phyloP scores from a whole-genome alignment of 2,888 invertebrate genomes.

The Artemia sinica region DNA sequence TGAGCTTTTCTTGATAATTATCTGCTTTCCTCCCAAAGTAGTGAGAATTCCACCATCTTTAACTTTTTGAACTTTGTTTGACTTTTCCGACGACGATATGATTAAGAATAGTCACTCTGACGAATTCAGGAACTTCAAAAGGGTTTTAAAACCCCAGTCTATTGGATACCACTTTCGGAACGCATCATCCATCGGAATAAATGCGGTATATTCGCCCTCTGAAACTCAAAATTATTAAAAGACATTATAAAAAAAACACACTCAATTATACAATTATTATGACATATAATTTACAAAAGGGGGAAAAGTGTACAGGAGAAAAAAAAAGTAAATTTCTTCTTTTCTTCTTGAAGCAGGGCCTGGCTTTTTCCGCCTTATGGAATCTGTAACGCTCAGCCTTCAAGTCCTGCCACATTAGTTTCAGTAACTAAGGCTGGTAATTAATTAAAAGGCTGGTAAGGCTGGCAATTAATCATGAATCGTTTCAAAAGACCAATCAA shows the following conservation, averaged over 20 bases:
- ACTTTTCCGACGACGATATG: slow-evolving; percentile 43
- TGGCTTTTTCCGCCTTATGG: not conserved
- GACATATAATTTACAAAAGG: no score
- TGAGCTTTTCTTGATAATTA: slow-evolving; percentile 41
- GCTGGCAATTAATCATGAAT: no score
- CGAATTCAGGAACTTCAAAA: slow-evolving; percentile 46
- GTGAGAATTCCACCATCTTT: slow-evolving; percentile 39
- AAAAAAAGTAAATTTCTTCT: no score
- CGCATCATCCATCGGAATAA: slow-evolving; percentile 46
- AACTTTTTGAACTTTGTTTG: slow-evolving; percentile 39
- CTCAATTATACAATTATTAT: no score
- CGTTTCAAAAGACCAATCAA: not conserved
- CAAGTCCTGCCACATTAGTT: not conserved
- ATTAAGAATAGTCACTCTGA: slow-evolving; percentile 42
- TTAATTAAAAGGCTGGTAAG: no score
- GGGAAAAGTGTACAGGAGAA: no score
- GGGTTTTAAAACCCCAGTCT: slow-evolving; percentile 53
- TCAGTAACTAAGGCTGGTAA: not conserved
- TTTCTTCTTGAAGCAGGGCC: no score
- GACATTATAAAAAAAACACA: no score
- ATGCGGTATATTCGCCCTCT: slow-evolving; percentile 43
- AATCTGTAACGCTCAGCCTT: not conserved
- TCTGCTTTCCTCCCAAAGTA: slow-evolving; percentile 42
- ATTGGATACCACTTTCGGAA: slow-evolving; percentile 50
- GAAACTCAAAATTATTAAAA: slow-evolving; percentile 23